Percentiles rank a stretch among this genome's conserved stretches.
Evolutionary conservation across 2,888 invertebrate species (phyloP).

Genomic region (Ichneumon xanthorius): DNA sequence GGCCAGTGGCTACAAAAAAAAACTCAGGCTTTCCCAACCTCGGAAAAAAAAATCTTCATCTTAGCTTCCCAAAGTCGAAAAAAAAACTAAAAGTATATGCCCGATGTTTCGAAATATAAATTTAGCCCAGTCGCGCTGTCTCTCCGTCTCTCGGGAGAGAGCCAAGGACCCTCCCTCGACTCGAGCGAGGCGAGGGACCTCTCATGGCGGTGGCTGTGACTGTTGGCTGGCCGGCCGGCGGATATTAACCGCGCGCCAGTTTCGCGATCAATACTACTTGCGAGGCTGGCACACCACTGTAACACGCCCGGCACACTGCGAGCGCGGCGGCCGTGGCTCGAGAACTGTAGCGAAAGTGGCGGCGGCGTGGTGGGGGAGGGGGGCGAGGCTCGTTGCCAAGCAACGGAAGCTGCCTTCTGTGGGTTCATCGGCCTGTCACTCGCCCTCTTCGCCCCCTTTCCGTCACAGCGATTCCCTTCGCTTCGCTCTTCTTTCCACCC

Average conservation of each 20-base stretch:
- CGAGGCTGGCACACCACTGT: slow-evolving; percentile 45
- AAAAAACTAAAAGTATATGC: too few species aligned
- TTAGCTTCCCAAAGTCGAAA: too few species aligned
- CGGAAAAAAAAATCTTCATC: too few species aligned
- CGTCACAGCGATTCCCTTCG: slow-evolving; percentile 64
- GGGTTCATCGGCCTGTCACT: slow-evolving; percentile 84
- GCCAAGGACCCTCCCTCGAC: slow-evolving; percentile 2
- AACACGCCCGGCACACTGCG: background rate
- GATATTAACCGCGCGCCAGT: slow-evolving; percentile 66
- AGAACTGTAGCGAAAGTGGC: slow-evolving; percentile 77
- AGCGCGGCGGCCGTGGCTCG: background rate
- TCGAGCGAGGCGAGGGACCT: background rate
- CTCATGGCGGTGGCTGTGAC: slow-evolving; percentile 29
- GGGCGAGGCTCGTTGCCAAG: slow-evolving; percentile 82
- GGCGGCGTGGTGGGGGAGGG: slow-evolving; percentile 83
- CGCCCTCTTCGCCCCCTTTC: slow-evolving; percentile 82
- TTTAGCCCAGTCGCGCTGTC: too few species aligned
- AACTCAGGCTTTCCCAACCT: too few species aligned
- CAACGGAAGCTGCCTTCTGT: slow-evolving; percentile 86
- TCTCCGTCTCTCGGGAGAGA: background rate
- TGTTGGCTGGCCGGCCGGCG: slow-evolving; percentile 57
- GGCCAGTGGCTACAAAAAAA: too few species aligned
- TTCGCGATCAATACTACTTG: slow-evolving; percentile 69
- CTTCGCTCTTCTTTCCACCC: slow-evolving; percentile 60
- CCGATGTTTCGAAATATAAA: too few species aligned